Conservation (phyloP, 2,797 vertebrate species). For the Ptychadena robeensis region DNA sequence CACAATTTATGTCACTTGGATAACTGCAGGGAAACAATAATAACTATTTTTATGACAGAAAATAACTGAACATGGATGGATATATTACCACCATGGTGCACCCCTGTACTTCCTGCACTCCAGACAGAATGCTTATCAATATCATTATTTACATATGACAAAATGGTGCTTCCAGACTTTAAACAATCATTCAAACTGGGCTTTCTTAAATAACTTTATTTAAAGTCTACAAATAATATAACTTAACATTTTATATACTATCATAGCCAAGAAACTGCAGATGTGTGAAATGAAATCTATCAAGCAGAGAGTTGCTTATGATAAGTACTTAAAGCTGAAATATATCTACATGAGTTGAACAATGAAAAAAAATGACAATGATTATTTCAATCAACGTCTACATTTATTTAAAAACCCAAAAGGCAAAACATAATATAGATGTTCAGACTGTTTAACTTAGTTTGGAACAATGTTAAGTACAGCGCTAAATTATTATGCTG, state of each 20-base stretch:
- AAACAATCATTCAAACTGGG: not conserved
- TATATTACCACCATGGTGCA: no score
- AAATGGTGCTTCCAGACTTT: not conserved
- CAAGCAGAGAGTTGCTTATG: not conserved
- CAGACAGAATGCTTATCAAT: not conserved
- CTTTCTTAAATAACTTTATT: not conserved
- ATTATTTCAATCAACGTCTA: slow-evolving; percentile 36
- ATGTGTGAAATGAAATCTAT: not conserved
- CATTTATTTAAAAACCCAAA: slow-evolving; percentile 13
- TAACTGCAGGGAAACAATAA: no score
- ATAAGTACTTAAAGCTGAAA: not conserved
- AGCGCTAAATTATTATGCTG: slow-evolving; percentile 53
- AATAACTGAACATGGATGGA: no score
- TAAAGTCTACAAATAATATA: not conserved
- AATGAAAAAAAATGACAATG: slow-evolving; percentile 14
- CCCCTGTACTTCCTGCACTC: no score
- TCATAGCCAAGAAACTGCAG: not conserved
- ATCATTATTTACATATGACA: not conserved
- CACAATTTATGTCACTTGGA: no score
- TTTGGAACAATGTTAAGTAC: slow-evolving; percentile 37
- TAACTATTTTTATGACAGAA: no score
- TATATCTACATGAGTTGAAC: not conserved
- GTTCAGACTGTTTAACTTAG: slow-evolving; percentile 17
- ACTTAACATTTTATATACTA: not conserved
- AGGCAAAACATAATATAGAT: slow-evolving; percentile 20